These are phyloP conservation scores for Erpetoichthys calabaricus DNA, from an alignment of 2,797 vertebrate genomes.

Conservation along the genomic window DNA sequence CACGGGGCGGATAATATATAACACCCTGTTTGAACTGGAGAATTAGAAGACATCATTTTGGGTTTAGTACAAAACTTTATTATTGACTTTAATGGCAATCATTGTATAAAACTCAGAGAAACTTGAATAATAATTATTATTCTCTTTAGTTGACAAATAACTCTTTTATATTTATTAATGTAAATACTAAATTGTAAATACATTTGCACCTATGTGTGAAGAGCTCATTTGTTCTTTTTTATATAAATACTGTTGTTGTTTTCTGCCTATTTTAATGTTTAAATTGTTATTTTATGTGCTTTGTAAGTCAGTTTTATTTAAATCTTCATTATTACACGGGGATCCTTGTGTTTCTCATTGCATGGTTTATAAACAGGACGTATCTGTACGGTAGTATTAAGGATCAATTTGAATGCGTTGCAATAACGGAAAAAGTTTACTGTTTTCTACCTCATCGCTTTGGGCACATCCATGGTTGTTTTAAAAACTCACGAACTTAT, in stretches of 20 bases:
- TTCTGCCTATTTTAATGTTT: conserved; percentile 20
- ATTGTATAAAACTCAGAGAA: conserved; percentile 47
- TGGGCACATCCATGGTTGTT: conserved; percentile 44
- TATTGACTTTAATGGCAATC: conserved; percentile 39
- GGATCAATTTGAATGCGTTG: conserved; percentile 41
- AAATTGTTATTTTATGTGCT: conserved; percentile 25
- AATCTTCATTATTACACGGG: conserved; percentile 8
- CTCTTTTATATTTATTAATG: conserved; percentile 66
- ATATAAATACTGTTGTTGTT: conserved; percentile 17
- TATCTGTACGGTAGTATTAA: conserved; percentile 27
- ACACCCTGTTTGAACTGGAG: conserved; percentile 1
- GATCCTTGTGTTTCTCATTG: conserved; percentile 27
- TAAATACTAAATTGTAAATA: conserved; percentile 60
- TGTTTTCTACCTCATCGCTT: conserved; percentile 74
- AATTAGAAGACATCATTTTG: conserved; percentile 18
- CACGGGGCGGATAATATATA: too few species aligned
- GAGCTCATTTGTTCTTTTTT: conserved; percentile 30
- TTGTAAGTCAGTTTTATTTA: conserved; percentile 13
- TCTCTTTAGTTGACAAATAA: conserved; percentile 42
- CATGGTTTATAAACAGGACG: conserved; percentile 37
- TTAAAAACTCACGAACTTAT: conserved; percentile 29
- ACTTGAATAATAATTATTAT: conserved; percentile 40
- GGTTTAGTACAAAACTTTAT: conserved; percentile 17
- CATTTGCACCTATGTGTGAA: conserved; percentile 46
- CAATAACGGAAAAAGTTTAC: conserved; percentile 47